Evolutionary conservation across 2,888 invertebrate species (phyloP), one percentile per base, ranked within the genome.

Genomic region (Drosophila trichaetosa): DNA sequence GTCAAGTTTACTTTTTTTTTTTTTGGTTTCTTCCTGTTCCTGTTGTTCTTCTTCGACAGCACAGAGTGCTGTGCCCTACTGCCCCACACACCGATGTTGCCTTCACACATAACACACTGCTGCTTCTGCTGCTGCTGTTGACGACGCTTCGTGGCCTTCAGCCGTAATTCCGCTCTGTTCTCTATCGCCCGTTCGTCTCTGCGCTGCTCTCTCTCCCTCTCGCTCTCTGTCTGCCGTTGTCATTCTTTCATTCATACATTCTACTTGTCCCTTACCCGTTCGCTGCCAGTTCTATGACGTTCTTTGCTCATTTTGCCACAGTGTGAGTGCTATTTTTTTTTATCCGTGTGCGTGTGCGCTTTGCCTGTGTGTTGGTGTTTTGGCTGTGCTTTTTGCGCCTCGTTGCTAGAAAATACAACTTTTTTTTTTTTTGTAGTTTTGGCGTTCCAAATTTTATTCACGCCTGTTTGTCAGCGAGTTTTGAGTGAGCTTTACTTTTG

Each of bases 21-120:
- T 87, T 77, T 74, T 52, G 59, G 59, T 73, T 73, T 87, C 83
- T 85, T 85, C 79, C 74, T 84, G 89, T 87, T 90, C 89, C 90
- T 85, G 83, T 74, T 68, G 63, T 90, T 81, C 77, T 83, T 74
- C 76, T 83, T 74, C 74, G 70, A 72, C 79, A 78, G 74, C 29
- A 57, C 67, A 56, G 65, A 54, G 63, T 54, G 63, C 53, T 85
- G 36, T 85, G 85, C 72, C 85, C 85, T 85, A 85, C 85, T 85
- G 85, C 85, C 85, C 85, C 90, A 85, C 82, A 79, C 81, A 80
- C 81, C 77, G 63, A 65, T 64, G 61, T 65, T 73, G 40, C 69
- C 66, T 1, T 24, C 31, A 42, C 56, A 60, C 46, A 67, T 29
- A 57, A 57, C 29, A 38, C 46, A 56, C 64, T 49, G 21, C 40